Conservation (phyloP, 2,797 vertebrate species). For the Staurois parvus region DNA sequence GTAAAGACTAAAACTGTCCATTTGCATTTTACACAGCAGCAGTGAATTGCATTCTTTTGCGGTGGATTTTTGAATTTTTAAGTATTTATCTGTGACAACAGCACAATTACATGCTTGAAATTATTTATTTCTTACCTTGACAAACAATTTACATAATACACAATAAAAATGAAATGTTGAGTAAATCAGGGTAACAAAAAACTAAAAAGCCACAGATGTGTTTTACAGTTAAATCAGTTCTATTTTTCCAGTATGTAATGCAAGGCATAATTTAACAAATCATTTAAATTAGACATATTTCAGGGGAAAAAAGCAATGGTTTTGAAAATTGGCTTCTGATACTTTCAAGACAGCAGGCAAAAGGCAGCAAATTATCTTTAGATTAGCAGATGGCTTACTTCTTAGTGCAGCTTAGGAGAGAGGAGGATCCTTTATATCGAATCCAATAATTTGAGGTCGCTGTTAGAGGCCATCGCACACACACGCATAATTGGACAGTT, state of each 20-base stretch:
- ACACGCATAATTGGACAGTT: constrained; percentile 41
- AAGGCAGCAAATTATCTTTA: constrained; percentile 63
- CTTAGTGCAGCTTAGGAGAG: constrained; percentile 58
- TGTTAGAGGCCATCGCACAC: constrained; percentile 47
- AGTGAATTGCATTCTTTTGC: too few relatives aligned
- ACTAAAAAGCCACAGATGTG: constrained; percentile 53
- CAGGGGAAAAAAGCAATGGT: constrained; percentile 45
- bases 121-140: constrained; percentile 12
- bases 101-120: constrained; percentile 3
- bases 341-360: constrained; percentile 64
- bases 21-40: too few relatives aligned
- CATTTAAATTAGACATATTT: constrained; percentile 63
- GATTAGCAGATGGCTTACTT: constrained; percentile 62
- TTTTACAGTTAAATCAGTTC: constrained; percentile 49
- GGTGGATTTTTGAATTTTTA: too few relatives aligned
- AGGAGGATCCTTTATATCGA: constrained; percentile 47
- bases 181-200: constrained; percentile 32
- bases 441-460: constrained; percentile 58
- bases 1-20: too few relatives aligned
- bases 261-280: constrained; percentile 62
- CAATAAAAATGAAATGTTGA: constrained; percentile 45
- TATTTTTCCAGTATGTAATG: constrained; percentile 55
- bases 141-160: constrained; percentile 53
- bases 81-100: constrained; percentile 8
- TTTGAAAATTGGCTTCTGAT: constrained; percentile 61